Base-by-base conservation (phyloP, 2,797 vertebrate genomes). In the Sternotherus odoratus region DNA sequence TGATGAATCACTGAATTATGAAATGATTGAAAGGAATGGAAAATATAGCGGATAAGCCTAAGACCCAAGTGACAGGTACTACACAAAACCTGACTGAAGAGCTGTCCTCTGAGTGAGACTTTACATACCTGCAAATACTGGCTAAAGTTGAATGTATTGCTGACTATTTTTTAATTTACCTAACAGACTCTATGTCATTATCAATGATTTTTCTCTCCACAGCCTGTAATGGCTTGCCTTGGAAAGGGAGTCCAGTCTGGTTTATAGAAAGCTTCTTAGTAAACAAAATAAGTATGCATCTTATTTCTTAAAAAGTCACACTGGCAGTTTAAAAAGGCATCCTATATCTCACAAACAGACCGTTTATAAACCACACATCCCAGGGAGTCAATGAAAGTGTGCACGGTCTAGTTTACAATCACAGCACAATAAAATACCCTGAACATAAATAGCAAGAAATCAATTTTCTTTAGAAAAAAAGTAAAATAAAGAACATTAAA, bases 401-500 rank as follows among this genome's bases (percentile, higher is more conserved):
- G 3, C 94, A 95, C 78, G 60, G 95, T 89, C 89, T 97, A 77
- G 93, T 97, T 98, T 95, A 96, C 97, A 96, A 97, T 96, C 96
- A 96, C 92, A 96, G 95, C 91, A 97, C 94, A 96, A 91, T 94
- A 95, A 97, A 97, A 97, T 89, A 96, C 90, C 48, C 92, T 12
- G 79, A 89, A 95, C 89, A 88, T 97, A 97, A 97, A 97, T 95
- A 95, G 96, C 97, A 96, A 97, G 95, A 95, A 97, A 98, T 98
- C 96, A 96, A 97, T 97, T 97, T 97, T 97, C 93, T 95, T 97
- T 94, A 95, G 92, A 94, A 95, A 82, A 86, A 97, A 96, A 97
- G 83, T 93, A 95, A 97, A 98, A 97, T 97, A 96, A 96, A 97
- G 96, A 95, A 96, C 95, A 96, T 95, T 96, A 97, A 97, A 97